phyloP scores from a whole-genome alignment of 2,113 vertebrate genomes.

The Macrotis lagotis region DNA sequence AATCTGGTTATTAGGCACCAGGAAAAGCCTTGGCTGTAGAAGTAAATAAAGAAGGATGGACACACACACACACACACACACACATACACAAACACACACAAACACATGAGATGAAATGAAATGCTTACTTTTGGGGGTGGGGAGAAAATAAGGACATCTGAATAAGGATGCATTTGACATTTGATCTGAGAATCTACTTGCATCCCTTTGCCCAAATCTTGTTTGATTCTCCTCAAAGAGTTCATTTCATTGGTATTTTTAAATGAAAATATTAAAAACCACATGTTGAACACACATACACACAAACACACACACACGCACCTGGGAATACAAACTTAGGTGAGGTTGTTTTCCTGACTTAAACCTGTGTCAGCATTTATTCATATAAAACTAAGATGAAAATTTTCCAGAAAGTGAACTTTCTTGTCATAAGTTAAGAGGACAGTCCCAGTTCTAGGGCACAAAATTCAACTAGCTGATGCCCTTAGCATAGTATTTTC shows the following conservation, averaged over 20 bases:
- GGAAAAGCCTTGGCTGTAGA: background rate
- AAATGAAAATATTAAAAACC: slow-evolving; percentile 84
- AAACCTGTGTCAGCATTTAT: slow-evolving; percentile 2
- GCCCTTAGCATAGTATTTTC: background rate
- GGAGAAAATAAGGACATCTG: slow-evolving; percentile 70
- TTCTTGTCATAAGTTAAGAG: background rate
- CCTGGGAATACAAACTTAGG: slow-evolving; percentile 9
- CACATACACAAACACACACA: no score
- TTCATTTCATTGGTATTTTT: slow-evolving; percentile 86
- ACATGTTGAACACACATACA: slow-evolving; percentile 13
- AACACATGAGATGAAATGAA: background rate
- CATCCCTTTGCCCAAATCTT: slow-evolving; percentile 77
- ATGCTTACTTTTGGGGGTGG: slow-evolving; percentile 70
- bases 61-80: no score
- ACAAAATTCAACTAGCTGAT: background rate
- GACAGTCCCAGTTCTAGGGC: background rate
- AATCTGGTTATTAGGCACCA: background rate
- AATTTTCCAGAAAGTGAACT: slow-evolving; percentile 12
- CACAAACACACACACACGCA: background rate
- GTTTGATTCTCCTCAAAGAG: slow-evolving; percentile 69
- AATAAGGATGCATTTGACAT: slow-evolving; percentile 78
- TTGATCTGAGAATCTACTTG: slow-evolving; percentile 77
- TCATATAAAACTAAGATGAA: background rate
- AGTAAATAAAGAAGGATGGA: background rate
- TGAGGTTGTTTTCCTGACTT: slow-evolving; percentile 21